phyloP scores from a whole-genome alignment of 2,888 invertebrate species.

The Frankliniella intonsa region DNA sequence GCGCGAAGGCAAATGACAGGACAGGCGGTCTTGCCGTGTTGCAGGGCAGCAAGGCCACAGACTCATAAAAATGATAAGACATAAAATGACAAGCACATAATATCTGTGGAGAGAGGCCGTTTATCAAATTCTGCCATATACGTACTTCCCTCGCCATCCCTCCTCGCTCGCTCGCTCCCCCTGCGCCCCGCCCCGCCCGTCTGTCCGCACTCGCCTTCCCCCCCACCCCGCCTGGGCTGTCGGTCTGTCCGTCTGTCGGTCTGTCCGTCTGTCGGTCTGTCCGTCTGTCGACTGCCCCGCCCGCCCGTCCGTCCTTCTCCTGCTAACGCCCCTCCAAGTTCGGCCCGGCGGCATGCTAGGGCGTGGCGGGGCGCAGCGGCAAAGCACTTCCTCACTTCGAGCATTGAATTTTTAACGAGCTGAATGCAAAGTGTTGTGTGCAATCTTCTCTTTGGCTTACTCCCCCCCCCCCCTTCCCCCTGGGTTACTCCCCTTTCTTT shows the following conservation, averaged over 20 bases:
- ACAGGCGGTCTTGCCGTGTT: no score
- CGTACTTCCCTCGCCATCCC: background rate
- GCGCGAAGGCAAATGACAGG: no score
- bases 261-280: background rate
- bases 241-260: background rate
- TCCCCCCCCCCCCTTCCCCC: background rate
- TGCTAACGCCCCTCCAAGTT: background rate
- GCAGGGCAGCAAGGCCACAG: background rate
- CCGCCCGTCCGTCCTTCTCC: background rate
- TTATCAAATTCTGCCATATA: background rate
- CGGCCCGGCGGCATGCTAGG: background rate
- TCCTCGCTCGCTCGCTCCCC: background rate
- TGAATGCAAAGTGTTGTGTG: slow-evolving; percentile 24
- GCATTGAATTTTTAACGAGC: slow-evolving; percentile 24
- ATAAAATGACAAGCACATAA: slow-evolving; percentile 6
- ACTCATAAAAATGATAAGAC: background rate
- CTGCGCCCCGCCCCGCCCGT: background rate
- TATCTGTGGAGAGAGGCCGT: background rate
- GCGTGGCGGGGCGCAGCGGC: background rate
- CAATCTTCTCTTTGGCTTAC: background rate
- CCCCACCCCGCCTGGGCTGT: background rate
- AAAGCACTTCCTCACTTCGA: slow-evolving; percentile 22
- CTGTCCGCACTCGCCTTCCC: background rate
- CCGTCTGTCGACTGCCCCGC: background rate
- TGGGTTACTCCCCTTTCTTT: background rate